Conservation (phyloP, 2,113 vertebrate genomes). For the Bagarius yarrelli region DNA sequence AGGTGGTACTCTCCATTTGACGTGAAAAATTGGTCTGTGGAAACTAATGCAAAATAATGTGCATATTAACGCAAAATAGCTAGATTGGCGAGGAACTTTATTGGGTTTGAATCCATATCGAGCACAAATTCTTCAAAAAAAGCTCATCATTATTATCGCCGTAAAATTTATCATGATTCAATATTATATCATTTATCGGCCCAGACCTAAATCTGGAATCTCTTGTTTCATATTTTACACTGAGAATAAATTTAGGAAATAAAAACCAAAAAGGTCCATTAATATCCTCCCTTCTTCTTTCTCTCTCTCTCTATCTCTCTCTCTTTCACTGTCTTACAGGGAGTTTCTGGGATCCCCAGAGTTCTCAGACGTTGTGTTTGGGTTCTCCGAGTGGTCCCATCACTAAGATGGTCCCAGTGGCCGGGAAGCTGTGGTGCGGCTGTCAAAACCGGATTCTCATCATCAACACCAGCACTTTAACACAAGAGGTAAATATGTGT, state of each 20-base stretch:
- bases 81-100: no score
- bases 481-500: constrained; percentile 83
- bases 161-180: no score
- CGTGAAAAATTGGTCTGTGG: no score
- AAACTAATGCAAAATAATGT: no score
- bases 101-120: no score
- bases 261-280: background rate
- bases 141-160: no score
- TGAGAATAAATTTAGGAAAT: no score
- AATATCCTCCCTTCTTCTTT: background rate
- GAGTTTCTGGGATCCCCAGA: constrained; percentile 97
- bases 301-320: background rate
- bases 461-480: constrained; percentile 81
- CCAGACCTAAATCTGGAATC: no score
- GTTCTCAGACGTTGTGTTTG: constrained; percentile 83
- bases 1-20: no score
- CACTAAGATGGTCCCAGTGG: constrained; percentile 94
- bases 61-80: no score
- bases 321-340: constrained; percentile 67
- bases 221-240: background rate
- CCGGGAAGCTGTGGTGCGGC: constrained; percentile 91
- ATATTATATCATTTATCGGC: no score
- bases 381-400: constrained; percentile 84
- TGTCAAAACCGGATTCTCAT: constrained; percentile 90
- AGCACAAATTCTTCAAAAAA: no score